Conservation (phyloP, 2,113 vertebrate genomes). For the Halichoeres trimaculatus region DNA sequence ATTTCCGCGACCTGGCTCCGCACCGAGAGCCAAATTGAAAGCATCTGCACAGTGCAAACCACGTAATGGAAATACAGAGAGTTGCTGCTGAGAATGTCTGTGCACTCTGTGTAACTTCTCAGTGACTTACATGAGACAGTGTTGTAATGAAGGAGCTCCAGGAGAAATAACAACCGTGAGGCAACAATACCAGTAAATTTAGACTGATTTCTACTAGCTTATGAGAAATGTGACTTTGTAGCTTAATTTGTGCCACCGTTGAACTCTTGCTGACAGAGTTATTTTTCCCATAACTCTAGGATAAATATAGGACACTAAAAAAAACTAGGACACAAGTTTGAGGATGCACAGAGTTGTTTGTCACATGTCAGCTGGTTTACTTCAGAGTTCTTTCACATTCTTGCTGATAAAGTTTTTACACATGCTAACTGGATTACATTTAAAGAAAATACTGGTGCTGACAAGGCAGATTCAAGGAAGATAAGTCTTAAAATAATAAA, state of each 20-base stretch:
- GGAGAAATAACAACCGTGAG: neutral
- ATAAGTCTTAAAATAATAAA: too few relatives aligned
- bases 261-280: neutral
- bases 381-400: neutral
- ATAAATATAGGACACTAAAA: neutral
- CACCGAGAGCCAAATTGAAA: conserved; percentile 72
- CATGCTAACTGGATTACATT: neutral
- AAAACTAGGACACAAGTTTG: neutral
- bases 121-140: conserved; percentile 13
- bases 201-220: neutral
- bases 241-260: neutral
- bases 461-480: too few relatives aligned
- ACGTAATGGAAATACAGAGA: conserved; percentile 74
- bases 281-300: neutral
- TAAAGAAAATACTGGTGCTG: neutral
- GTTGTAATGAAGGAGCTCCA: conserved; percentile 17
- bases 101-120: conserved; percentile 33
- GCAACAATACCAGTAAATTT: neutral
- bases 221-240: neutral
- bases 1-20: conserved; percentile 69
- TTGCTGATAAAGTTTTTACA: neutral
- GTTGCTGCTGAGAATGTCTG: conserved; percentile 52
- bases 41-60: conserved; percentile 62
- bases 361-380: neutral
- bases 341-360: conserved; percentile 1